These are phyloP conservation scores for Dicroscelio sp. DNA, from an alignment of 2,888 invertebrate species.

Conservation along the genomic window DNA sequence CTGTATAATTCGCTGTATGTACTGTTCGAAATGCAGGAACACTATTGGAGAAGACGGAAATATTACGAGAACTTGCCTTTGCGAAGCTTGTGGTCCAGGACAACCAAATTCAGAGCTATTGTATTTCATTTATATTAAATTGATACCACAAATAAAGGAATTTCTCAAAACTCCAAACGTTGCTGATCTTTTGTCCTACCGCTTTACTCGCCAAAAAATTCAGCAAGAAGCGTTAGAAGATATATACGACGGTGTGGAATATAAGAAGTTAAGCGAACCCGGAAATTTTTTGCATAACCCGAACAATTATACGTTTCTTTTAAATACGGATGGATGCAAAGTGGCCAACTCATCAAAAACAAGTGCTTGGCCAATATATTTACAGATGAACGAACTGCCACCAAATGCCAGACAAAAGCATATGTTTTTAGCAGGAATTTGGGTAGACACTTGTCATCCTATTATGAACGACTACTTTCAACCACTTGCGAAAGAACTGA, in stretches of 20 bases:
- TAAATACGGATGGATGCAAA: constrained; percentile 59
- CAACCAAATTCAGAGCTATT: not conserved
- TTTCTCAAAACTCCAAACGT: not conserved
- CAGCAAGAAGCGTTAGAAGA: constrained; percentile 42
- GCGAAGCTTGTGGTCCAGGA: not conserved
- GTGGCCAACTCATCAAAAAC: constrained; percentile 41
- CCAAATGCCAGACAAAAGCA: constrained; percentile 54
- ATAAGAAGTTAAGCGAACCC: constrained; percentile 13
- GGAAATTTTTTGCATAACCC: constrained; percentile 39
- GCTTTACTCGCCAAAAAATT: not conserved
- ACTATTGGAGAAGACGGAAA: not conserved
- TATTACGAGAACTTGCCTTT: not conserved
- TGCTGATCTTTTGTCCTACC: not conserved
- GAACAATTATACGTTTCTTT: constrained; percentile 64
- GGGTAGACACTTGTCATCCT: constrained; percentile 64
- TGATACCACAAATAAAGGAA: not conserved
- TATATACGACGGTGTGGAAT: constrained; percentile 45
- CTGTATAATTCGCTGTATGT: constrained; percentile 4
- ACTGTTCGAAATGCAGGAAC: not conserved
- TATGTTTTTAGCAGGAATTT: constrained; percentile 67
- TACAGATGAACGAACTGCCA: constrained; percentile 66
- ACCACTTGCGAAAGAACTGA: not conserved
- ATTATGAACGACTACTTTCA: constrained; percentile 28
- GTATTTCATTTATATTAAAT: constrained; percentile 25
- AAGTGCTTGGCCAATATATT: constrained; percentile 51